Conservation (phyloP, 1,140 invertebrate genomes). For the Charaxes varanes region DNA sequence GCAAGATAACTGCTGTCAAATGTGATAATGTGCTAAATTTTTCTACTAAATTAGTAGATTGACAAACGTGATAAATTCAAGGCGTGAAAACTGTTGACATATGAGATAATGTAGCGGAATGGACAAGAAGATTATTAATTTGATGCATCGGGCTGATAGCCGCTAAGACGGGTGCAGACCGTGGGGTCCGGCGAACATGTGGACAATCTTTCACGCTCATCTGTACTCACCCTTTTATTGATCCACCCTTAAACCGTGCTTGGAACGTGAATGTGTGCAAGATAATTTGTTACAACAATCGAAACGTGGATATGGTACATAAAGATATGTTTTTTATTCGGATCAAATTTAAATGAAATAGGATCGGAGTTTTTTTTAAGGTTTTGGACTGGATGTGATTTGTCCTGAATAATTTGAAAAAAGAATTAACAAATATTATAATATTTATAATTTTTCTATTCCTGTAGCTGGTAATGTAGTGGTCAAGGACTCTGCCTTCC, state of each 20-base stretch:
- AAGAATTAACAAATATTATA: too few relatives aligned
- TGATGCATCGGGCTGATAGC: slow-evolving; percentile 56
- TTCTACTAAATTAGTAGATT: too few relatives aligned
- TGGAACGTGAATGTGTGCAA: slow-evolving; percentile 29
- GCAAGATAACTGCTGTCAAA: too few relatives aligned
- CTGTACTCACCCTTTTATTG: slow-evolving; percentile 70
- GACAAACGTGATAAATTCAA: slow-evolving; percentile 5
- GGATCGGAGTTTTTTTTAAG: too few relatives aligned
- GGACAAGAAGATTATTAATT: slow-evolving; percentile 62
- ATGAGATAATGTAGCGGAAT: slow-evolving; percentile 50
- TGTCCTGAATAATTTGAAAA: too few relatives aligned
- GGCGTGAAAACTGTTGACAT: slow-evolving; percentile 31
- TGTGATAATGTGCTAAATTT: too few relatives aligned
- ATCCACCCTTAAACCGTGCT: slow-evolving; percentile 31
- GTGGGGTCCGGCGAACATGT: slow-evolving; percentile 64
- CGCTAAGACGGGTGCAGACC: slow-evolving; percentile 34
- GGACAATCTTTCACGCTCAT: slow-evolving; percentile 75
- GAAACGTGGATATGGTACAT: neutral
- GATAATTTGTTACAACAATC: neutral
- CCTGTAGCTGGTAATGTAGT: too few relatives aligned
- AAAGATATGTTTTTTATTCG: slow-evolving; percentile 1
- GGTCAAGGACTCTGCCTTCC: too few relatives aligned
- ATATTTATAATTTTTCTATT: too few relatives aligned
- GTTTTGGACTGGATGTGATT: too few relatives aligned
- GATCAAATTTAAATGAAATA: too few relatives aligned